Base-by-base conservation (phyloP, 1,140 invertebrate species). In the Dinothrombium tinctorium region DNA sequence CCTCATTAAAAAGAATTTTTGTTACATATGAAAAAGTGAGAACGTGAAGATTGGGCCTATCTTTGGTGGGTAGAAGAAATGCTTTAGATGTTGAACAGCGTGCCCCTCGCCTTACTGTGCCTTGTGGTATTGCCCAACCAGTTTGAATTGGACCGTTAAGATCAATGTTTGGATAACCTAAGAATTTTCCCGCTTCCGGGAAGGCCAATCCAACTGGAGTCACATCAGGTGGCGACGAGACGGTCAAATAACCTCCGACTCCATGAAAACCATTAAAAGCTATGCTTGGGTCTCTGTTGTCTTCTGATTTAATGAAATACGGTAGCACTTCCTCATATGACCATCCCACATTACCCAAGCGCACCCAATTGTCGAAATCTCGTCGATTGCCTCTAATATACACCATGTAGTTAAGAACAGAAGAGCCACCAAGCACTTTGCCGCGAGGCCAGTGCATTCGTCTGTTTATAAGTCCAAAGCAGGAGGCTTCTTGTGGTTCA, bases 321-420 rank as follows among this genome's bases (percentile, higher is more conserved):
- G 63, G 63, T 0, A 87, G 55, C 0, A 80, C 76, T 29, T 82
- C 69, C 17, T 76, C 62, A 58, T 84, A 94, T 1, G 74, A 73
- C 89, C 89, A 95, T 4, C 80, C 74, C 1, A 70, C 61, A 51
- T 89, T 82, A 0, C 86, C 87, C 26, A 62, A 54, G 0, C 68
- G 59, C 19, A 64, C 49, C 89, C 89, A 95, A 7, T 74, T 63
- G 54, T 96, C 82, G 59, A 86, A 96, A 54, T 96, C 89, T 33
- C 67, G 71, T 9, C 73, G 70, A 53, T 94, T 89, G 17, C 89
- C 89, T 31, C 89, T 68, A 0, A 90, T 75, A 59, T 95, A 94
- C 6, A 90, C 69, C 83, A 90, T 89, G 1, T 83, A 83, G 56
- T 95, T 95, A 0, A 95, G 66, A 0, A 87, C 82, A 33, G 80